phyloP scores from a whole-genome alignment of 2,888 invertebrate genomes.

The Protonemura montana region DNA sequence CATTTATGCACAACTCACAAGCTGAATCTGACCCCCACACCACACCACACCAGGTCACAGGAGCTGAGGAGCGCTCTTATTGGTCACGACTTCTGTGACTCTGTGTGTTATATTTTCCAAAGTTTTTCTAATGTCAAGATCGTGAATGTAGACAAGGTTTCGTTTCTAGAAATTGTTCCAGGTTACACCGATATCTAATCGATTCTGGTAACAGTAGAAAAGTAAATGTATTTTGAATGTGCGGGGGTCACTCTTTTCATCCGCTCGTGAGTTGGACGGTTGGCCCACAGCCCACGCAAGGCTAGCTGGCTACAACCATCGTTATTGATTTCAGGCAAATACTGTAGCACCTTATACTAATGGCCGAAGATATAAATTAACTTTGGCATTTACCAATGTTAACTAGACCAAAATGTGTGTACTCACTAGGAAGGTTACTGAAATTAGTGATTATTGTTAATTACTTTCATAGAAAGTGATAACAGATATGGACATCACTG shows the following conservation, averaged over 20 bases:
- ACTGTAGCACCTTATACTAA: neutral
- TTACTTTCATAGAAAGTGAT: neutral
- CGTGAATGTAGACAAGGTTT: neutral
- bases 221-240: neutral
- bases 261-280: neutral
- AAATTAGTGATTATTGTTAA: neutral
- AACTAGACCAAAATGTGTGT: neutral
- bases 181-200: neutral
- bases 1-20: constrained; percentile 42
- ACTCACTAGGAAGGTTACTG: neutral
- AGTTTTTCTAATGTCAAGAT: neutral
- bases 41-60: constrained; percentile 26
- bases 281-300: neutral
- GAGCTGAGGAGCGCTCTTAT: constrained; percentile 38
- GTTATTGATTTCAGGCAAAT: neutral
- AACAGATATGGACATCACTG: neutral
- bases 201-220: neutral
- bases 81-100: constrained; percentile 43
- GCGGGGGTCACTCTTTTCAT: neutral
- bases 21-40: constrained; percentile 47
- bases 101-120: neutral
- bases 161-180: neutral
- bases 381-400: neutral
- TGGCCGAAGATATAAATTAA: neutral
- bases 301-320: neutral